Evolutionary conservation across 92 coral and sea anemone genomes (phyloP).

Genomic region (Actinernus sp.): DNA sequence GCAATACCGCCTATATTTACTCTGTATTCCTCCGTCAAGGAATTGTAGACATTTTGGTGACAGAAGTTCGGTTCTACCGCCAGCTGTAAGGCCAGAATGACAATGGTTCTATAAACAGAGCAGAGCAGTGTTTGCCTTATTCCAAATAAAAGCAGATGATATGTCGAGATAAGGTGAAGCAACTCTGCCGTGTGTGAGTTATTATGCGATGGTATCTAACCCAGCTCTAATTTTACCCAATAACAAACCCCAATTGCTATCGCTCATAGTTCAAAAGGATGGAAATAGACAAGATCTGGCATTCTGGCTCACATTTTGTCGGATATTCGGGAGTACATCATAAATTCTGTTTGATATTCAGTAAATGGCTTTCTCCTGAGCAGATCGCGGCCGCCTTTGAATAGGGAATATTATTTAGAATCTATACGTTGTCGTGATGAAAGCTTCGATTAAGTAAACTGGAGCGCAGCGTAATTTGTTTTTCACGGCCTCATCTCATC

Average conservation of each 20-base stretch:
- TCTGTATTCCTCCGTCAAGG: conserved; percentile 13
- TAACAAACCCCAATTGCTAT: background rate
- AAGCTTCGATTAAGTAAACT: conserved; percentile 81
- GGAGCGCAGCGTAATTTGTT: conserved; percentile 79
- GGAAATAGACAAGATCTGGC: background rate
- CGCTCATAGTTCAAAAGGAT: background rate
- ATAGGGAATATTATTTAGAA: conserved; percentile 58
- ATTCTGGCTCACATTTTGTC: background rate
- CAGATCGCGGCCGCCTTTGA: conserved; percentile 76
- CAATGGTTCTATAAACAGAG: conserved; percentile 73
- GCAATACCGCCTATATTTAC: background rate
- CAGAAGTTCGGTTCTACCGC: conserved; percentile 6
- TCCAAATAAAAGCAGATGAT: conserved; percentile 74
- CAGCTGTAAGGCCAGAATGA: conserved; percentile 74
- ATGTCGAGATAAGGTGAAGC: conserved; percentile 63
- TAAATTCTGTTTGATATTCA: too few relatives aligned
- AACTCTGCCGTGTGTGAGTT: conserved; percentile 42
- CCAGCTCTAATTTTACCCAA: background rate
- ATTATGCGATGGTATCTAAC: background rate
- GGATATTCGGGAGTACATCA: too few relatives aligned
- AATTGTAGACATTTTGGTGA: conserved; percentile 21
- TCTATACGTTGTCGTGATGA: conserved; percentile 76
- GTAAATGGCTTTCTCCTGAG: conserved; percentile 1
- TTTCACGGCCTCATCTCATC: conserved; percentile 83
- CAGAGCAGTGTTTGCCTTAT: conserved; percentile 54